Base-by-base conservation (phyloP, 2,888 invertebrate genomes). In the Eilema depressum region DNA sequence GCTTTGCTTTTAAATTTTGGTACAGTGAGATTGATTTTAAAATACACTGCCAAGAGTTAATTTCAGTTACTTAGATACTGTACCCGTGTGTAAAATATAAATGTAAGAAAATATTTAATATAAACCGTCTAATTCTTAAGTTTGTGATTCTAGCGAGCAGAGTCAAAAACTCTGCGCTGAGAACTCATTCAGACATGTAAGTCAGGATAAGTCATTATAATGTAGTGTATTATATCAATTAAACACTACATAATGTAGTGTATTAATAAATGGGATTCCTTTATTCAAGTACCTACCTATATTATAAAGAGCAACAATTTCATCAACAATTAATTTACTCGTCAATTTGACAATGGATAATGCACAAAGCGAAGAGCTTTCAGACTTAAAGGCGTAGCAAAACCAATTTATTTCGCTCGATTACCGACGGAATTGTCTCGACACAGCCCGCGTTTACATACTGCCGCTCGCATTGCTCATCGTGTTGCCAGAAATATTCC, bases 391-490 rank as follows among this genome's bases (percentile, higher is more conserved):
- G n/a, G 30, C 30, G 30, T 33, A 59, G 20, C 41, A 41, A 66
- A 60, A 66, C 26, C 37, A 59, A 66, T 66, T 41, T 59, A 26
- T 66, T 60, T 60, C 59, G 7, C 59, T 59, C 41, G 60, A 66
- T 41, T 28, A 41, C 37, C n/a, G 59, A 60, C 26, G 26, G 59
- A 37, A 17, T 66, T 66, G 25, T 57, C 59, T 57, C 37, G 37
- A 37, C 26, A 59, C n/a, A n/a, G n/a, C n/a, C n/a, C n/a, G n/a
- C n/a, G n/a, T n/a, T n/a, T n/a, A n/a, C n/a, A n/a, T n/a, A n/a
- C n/a, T n/a, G n/a, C n/a, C n/a, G n/a, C n/a, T n/a, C n/a, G n/a
- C n/a, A n/a, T n/a, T n/a, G n/a, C n/a, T n/a, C n/a, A n/a, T n/a
- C n/a, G n/a, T n/a, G n/a, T n/a, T n/a, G n/a, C n/a, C n/a, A n/a